These are phyloP conservation scores for Autographa pulchrina DNA, from an alignment of 2,888 invertebrate species.

Conservation along the genomic window DNA sequence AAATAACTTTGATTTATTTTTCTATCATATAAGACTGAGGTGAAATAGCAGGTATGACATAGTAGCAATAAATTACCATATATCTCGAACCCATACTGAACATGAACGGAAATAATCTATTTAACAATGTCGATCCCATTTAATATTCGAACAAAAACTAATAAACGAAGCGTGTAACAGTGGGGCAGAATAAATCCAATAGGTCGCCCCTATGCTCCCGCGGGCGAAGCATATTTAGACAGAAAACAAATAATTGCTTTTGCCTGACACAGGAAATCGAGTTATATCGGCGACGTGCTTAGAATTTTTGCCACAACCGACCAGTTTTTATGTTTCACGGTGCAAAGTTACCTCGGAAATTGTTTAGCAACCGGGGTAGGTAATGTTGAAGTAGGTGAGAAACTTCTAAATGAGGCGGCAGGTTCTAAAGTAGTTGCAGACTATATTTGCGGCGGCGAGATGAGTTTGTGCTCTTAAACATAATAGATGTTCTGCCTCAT, in stretches of 20 bases:
- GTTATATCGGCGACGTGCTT: slow-evolving; percentile 70
- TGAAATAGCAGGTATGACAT: too few relatives aligned
- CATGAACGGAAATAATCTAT: neutral
- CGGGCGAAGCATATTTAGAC: slow-evolving; percentile 64
- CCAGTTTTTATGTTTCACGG: slow-evolving; percentile 47
- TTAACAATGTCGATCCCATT: slow-evolving; percentile 13
- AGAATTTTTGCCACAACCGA: slow-evolving; percentile 54
- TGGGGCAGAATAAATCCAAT: slow-evolving; percentile 68
- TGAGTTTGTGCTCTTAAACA: slow-evolving; percentile 48
- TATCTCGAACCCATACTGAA: too few relatives aligned
- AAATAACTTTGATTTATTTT: too few relatives aligned
- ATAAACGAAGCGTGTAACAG: slow-evolving; percentile 51
- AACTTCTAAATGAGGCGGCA: slow-evolving; percentile 71
- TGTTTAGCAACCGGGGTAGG: slow-evolving; percentile 45
- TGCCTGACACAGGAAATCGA: slow-evolving; percentile 68
- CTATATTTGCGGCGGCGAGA: slow-evolving; percentile 52
- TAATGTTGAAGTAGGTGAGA: slow-evolving; percentile 60
- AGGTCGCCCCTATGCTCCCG: slow-evolving; percentile 48
- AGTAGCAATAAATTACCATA: too few relatives aligned
- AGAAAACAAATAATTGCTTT: slow-evolving; percentile 74
- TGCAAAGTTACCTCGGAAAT: slow-evolving; percentile 42
- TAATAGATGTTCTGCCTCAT: slow-evolving; percentile 17
- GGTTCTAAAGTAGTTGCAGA: slow-evolving; percentile 60
- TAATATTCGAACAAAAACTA: slow-evolving; percentile 44
- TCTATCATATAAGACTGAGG: too few relatives aligned